These are phyloP conservation scores for Drymodes brunneopygia DNA, from an alignment of 2,113 vertebrate species.

Conservation along the genomic window DNA sequence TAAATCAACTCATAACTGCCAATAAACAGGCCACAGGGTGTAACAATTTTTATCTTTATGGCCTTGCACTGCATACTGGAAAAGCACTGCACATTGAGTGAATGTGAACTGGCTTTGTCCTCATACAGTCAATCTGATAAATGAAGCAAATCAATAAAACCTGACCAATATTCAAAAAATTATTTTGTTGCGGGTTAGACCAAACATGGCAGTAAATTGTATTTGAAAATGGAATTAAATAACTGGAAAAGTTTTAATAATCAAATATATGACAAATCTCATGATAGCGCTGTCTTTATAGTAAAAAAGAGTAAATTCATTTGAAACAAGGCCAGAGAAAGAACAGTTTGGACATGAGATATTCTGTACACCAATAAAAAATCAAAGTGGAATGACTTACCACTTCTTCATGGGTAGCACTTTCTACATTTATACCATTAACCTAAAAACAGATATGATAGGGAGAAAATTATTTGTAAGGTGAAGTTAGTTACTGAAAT, in stretches of 20 bases:
- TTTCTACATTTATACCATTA: conserved; percentile 92
- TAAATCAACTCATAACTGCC: neutral
- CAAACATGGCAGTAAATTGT: neutral
- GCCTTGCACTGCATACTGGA: neutral
- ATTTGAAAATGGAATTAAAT: neutral
- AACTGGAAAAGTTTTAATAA: neutral
- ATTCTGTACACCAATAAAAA: neutral
- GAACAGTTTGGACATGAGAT: neutral
- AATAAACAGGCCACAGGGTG: neutral
- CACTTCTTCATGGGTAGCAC: conserved; percentile 90
- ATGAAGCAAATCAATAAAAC: neutral
- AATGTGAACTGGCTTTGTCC: neutral
- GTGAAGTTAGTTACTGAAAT: neutral
- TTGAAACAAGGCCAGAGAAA: neutral
- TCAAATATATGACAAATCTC: neutral
- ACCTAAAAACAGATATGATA: conserved; percentile 74
- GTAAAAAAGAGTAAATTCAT: neutral
- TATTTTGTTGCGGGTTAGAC: neutral
- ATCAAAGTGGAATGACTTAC: conserved; percentile 76
- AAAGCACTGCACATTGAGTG: neutral
- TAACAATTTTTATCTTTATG: neutral
- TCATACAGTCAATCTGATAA: neutral
- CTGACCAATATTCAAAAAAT: neutral
- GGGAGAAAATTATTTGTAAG: neutral
- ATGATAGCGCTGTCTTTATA: neutral